Evolutionary conservation across 2,797 vertebrate genomes (phyloP).

Genomic region (Benthosema pterotum): DNA sequence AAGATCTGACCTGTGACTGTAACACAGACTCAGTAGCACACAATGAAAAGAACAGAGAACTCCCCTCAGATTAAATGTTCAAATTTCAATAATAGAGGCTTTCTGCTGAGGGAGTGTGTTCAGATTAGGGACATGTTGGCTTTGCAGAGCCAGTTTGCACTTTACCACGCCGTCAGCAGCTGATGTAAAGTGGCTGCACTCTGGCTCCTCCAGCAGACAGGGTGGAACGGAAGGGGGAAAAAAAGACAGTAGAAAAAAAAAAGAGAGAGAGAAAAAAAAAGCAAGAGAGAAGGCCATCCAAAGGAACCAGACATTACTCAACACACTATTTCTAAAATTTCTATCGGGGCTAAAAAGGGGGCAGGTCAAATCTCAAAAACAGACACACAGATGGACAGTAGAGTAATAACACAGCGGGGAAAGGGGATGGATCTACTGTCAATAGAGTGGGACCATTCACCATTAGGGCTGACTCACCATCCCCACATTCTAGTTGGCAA

Average conservation of each 20-base stretch:
- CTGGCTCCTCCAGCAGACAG: slow-evolving; percentile 37
- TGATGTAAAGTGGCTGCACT: slow-evolving; percentile 43
- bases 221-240: slow-evolving; percentile 36
- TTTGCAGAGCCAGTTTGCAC: slow-evolving; percentile 38
- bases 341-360: slow-evolving; percentile 44
- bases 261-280: slow-evolving; percentile 29
- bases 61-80: slow-evolving; percentile 42
- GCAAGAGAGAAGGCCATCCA: slow-evolving; percentile 49
- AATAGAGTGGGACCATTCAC: slow-evolving; percentile 13
- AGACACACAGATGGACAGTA: slow-evolving; percentile 28
- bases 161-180: slow-evolving; percentile 49
- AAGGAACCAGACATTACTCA: slow-evolving; percentile 80
- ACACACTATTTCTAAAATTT: slow-evolving; percentile 73
- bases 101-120: slow-evolving; percentile 13
- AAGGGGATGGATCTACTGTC: too few relatives aligned
- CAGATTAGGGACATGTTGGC: slow-evolving; percentile 26
- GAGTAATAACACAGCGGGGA: not conserved
- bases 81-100: slow-evolving; percentile 39
- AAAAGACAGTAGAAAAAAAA: slow-evolving; percentile 9
- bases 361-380: slow-evolving; percentile 53
- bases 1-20: slow-evolving; percentile 7
- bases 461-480: too few relatives aligned
- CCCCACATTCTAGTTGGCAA: too few relatives aligned
- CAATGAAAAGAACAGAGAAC: slow-evolving; percentile 25
- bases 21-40: not conserved